Evolutionary conservation across 2,797 vertebrate genomes (phyloP).

Genomic region (Balearica regulorum): DNA sequence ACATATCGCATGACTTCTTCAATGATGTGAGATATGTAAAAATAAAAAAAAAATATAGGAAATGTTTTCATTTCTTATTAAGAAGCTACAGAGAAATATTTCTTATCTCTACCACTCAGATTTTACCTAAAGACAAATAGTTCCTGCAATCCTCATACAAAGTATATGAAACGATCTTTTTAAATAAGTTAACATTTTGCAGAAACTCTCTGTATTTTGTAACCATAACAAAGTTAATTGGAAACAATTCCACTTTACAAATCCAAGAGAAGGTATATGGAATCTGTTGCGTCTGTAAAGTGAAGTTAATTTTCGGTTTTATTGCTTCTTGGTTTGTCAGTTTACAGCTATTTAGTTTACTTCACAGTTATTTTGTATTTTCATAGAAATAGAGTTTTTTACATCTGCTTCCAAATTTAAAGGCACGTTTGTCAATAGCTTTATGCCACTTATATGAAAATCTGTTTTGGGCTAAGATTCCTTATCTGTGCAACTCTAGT

Average conservation of each 20-base stretch:
- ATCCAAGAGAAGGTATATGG: not conserved
- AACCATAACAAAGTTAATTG: conserved; percentile 24
- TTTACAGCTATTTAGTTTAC: not conserved
- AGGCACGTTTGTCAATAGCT: not conserved
- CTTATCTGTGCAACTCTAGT: conserved; percentile 4
- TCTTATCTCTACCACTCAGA: not conserved
- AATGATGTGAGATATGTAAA: not conserved
- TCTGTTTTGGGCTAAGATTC: not conserved
- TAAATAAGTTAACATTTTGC: conserved; percentile 23
- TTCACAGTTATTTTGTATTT: not conserved
- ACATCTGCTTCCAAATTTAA: not conserved
- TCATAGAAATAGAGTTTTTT: not conserved
- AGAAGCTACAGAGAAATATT: not conserved
- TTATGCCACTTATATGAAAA: not conserved
- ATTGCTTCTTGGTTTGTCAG: not conserved
- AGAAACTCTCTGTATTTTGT: conserved; percentile 16
- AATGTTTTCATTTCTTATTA: not conserved
- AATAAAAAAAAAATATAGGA: not conserved
- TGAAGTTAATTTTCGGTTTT: not conserved
- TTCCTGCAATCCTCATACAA: not conserved
- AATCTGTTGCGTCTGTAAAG: not conserved
- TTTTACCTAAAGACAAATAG: conserved; percentile 10
- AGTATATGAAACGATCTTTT: not conserved
- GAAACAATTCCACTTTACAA: conserved; percentile 32
- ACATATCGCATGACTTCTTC: not conserved